Conservation (phyloP, 2,113 vertebrate species). For the Colossoma macropomum region DNA sequence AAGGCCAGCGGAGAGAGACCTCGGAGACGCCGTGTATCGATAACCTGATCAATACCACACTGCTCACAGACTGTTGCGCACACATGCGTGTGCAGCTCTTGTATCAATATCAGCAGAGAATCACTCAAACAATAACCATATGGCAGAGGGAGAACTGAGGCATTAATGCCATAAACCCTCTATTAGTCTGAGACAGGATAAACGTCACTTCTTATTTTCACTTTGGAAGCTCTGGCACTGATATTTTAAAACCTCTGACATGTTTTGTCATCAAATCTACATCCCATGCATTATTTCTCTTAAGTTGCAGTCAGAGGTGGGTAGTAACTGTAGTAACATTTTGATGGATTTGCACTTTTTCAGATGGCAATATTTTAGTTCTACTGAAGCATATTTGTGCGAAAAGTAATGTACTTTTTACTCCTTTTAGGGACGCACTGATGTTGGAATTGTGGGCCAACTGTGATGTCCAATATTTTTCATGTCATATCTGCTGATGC, state of each 20-base stretch:
- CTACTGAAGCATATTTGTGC: no score
- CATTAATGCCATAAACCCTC: neutral
- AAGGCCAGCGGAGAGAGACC: constrained; percentile 42
- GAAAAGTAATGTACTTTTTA: no score
- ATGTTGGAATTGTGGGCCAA: no score
- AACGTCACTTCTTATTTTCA: neutral
- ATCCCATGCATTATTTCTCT: no score
- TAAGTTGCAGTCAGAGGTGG: no score
- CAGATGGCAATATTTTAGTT: no score
- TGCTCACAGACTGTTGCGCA: constrained; percentile 44
- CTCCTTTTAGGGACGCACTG: no score
- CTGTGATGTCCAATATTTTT: no score
- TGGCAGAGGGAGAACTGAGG: constrained; percentile 1
- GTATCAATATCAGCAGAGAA: constrained; percentile 38
- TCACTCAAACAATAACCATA: constrained; percentile 27
- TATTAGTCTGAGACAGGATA: neutral
- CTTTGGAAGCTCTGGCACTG: neutral
- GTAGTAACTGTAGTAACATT: no score
- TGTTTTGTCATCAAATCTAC: neutral
- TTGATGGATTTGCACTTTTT: no score
- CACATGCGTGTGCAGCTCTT: neutral
- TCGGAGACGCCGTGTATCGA: constrained; percentile 52
- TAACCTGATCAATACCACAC: constrained; percentile 56
- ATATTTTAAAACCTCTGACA: neutral
- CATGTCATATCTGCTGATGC: no score